phyloP scores from a whole-genome alignment of 2,888 invertebrate genomes.

The Amiota mariae region DNA sequence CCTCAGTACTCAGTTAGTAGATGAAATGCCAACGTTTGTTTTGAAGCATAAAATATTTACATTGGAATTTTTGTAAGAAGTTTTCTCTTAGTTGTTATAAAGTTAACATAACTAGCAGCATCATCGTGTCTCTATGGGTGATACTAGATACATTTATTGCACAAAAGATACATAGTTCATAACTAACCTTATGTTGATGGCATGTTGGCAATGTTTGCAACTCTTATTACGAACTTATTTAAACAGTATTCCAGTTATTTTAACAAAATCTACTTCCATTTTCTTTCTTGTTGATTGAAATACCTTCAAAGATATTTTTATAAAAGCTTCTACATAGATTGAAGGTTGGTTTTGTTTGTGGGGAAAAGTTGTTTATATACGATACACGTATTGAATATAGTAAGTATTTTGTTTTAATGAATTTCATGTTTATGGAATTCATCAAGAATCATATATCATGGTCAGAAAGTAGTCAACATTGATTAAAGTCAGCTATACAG shows the following conservation, averaged over 20 bases:
- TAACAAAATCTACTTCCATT: background rate
- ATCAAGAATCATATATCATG: too few relatives aligned
- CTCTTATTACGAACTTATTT: background rate
- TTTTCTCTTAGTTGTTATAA: conserved; percentile 45
- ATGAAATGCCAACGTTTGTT: conserved; percentile 11
- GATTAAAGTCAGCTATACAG: too few relatives aligned
- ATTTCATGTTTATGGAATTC: too few relatives aligned
- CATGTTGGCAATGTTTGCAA: conserved; percentile 4
- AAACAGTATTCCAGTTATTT: conserved; percentile 5
- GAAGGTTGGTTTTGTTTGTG: background rate
- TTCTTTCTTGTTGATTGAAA: background rate
- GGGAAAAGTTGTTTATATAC: background rate
- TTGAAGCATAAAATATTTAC: conserved; percentile 53
- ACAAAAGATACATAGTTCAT: background rate
- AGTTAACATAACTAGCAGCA: conserved; percentile 1
- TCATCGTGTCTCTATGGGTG: too few relatives aligned
- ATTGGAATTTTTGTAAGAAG: conserved; percentile 60
- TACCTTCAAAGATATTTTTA: too few relatives aligned
- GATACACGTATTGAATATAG: background rate
- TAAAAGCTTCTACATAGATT: background rate
- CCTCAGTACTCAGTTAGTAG: background rate
- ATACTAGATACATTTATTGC: background rate
- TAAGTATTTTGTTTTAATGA: too few relatives aligned
- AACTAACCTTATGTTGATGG: conserved; percentile 4
- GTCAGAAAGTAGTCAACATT: too few relatives aligned